phyloP scores from a whole-genome alignment of 2,113 vertebrate species.

The Corvus moneduloides region DNA sequence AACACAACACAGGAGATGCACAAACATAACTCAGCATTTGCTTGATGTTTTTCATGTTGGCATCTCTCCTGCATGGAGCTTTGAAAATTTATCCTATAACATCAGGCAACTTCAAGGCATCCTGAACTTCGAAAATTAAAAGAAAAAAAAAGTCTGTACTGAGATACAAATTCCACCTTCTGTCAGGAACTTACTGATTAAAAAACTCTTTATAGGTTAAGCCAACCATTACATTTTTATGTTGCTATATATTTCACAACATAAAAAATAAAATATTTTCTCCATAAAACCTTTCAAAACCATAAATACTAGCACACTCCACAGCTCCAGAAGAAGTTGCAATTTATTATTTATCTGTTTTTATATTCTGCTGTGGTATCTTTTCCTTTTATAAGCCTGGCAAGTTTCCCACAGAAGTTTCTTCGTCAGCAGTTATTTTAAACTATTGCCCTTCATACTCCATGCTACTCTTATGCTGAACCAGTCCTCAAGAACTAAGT shows the following conservation, averaged over 20 bases:
- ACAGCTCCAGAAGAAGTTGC: slow-evolving; percentile 14
- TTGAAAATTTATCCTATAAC: slow-evolving; percentile 64
- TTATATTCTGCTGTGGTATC: slow-evolving; percentile 49
- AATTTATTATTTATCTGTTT: slow-evolving; percentile 64
- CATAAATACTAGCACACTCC: slow-evolving; percentile 51
- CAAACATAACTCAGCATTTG: slow-evolving; percentile 24
- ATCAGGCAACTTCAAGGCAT: slow-evolving; percentile 61
- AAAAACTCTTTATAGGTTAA: slow-evolving; percentile 76
- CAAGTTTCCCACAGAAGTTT: slow-evolving; percentile 55
- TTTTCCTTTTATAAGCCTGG: slow-evolving; percentile 59
- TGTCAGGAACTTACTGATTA: slow-evolving; percentile 74
- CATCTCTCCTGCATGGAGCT: slow-evolving; percentile 33
- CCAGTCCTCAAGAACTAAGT: neutral
- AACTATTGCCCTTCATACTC: slow-evolving; percentile 2
- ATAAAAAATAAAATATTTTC: slow-evolving; percentile 71
- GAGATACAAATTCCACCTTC: slow-evolving; percentile 72
- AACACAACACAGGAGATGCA: slow-evolving; percentile 33
- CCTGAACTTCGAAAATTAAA: slow-evolving; percentile 68
- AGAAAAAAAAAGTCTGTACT: slow-evolving; percentile 42
- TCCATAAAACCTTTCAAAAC: slow-evolving; percentile 63
- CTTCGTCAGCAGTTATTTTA: slow-evolving; percentile 48
- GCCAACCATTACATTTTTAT: slow-evolving; percentile 75
- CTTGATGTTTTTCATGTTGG: slow-evolving; percentile 21
- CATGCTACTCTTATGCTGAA: neutral
- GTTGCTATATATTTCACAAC: slow-evolving; percentile 67